A percentile compares a stretch with the other conserved stretches of the same genome.
phyloP scores from a whole-genome alignment of 2,113 vertebrate genomes.

The Pachyramphus minor region DNA sequence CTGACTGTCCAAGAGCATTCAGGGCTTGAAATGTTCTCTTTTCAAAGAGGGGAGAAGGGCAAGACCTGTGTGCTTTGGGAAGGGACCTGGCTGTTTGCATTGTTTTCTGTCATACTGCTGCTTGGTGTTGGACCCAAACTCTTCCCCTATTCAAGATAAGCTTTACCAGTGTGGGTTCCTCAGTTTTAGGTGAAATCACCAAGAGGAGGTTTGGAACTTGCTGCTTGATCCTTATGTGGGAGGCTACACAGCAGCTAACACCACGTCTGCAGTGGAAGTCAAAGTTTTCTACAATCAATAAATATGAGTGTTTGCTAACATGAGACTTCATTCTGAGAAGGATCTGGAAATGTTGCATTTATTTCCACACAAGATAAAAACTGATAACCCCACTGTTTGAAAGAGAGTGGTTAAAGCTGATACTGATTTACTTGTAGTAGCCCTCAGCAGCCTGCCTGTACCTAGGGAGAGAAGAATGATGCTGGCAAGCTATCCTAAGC shows the following conservation, averaged over 20 bases:
- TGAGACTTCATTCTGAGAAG: not conserved
- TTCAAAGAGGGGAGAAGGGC: not conserved
- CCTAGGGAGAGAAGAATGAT: not conserved
- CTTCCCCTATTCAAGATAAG: not conserved
- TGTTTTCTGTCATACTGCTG: rapidly evolving
- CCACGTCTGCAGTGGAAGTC: not conserved
- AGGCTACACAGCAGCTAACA: not conserved
- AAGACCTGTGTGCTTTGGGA: not conserved
- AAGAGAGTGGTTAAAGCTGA: not conserved
- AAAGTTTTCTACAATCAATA: not conserved
- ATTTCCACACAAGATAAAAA: not conserved
- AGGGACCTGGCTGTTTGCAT: not conserved
- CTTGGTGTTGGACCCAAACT: not conserved
- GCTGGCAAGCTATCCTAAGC: conserved; percentile 23
- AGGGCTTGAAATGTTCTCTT: not conserved
- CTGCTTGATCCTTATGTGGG: not conserved
- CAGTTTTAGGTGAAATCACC: not conserved
- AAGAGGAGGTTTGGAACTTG: not conserved
- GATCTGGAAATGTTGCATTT: not conserved
- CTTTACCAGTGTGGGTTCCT: not conserved
- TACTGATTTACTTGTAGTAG: not conserved
- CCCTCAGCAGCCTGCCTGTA: not conserved
- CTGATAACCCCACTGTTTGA: not conserved
- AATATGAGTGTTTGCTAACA: not conserved
- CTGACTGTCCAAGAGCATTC: not conserved